Percentiles rank a stretch among this genome's conserved stretches.
phyloP scores from a whole-genome alignment of 1,140 invertebrate species.

The Hylyphantes graminicola region DNA sequence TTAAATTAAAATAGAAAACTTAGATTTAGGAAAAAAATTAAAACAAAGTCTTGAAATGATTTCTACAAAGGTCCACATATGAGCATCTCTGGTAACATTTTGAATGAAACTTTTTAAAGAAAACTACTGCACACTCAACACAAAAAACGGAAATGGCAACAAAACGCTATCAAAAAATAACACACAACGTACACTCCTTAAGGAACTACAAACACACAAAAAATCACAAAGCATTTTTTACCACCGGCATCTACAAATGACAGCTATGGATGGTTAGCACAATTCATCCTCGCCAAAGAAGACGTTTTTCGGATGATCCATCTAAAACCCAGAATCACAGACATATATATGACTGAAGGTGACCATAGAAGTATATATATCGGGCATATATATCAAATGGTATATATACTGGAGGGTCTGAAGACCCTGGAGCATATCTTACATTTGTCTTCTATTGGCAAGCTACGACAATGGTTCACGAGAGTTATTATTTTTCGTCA shows the following conservation, averaged over 20 bases:
- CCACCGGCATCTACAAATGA: conserved; percentile 47
- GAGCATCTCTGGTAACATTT: no score
- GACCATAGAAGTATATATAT: conserved; percentile 52
- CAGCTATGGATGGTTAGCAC: conserved; percentile 42
- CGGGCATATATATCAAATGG: conserved; percentile 12
- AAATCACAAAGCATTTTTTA: conserved; percentile 36
- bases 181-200: no score
- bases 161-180: no score
- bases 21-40: no score
- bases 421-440: conserved; percentile 5
- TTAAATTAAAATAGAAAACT: no score
- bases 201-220: neutral
- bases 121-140: no score
- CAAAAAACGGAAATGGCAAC: no score
- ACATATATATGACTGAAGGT: conserved; percentile 50
- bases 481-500: conserved; percentile 40
- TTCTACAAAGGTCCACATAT: no score
- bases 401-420: conserved; percentile 41
- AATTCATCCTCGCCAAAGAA: no score
- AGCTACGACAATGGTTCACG: conserved; percentile 19
- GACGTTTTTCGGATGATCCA: conserved; percentile 31
- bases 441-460: conserved; percentile 57
- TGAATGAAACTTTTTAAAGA: no score
- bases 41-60: no score
- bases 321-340: conserved; percentile 48